These are phyloP conservation scores for Anguilla marmorata DNA, from an alignment of 2,797 vertebrate genomes.

Conservation along the genomic window DNA sequence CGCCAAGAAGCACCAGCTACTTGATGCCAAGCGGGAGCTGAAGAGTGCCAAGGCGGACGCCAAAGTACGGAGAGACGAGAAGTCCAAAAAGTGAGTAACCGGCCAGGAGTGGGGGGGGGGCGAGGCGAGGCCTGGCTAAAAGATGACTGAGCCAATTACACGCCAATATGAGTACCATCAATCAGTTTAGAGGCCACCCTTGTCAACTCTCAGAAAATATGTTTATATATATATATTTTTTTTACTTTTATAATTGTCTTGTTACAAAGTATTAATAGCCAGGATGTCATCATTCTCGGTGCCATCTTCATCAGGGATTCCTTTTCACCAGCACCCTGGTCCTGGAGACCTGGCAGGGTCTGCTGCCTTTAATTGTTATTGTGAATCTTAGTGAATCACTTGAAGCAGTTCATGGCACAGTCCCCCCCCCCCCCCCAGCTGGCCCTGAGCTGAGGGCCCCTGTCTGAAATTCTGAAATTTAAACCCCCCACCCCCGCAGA, in stretches of 20 bases:
- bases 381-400: neutral
- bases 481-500: conserved; percentile 58
- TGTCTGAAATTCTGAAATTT: neutral
- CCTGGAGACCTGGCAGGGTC: neutral
- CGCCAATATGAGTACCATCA: neutral
- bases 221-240: neutral
- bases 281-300: neutral
- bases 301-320: neutral
- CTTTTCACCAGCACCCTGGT: neutral
- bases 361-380: neutral
- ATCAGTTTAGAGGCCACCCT: neutral
- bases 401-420: neutral
- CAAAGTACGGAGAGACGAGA: conserved; percentile 93
- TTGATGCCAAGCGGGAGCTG: conserved; percentile 89
- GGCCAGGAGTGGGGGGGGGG: neutral
- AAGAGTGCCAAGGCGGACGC: conserved; percentile 96
- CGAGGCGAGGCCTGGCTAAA: neutral
- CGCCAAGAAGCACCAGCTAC: conserved; percentile 93
- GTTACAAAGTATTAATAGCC: neutral
- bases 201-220: too few species aligned
- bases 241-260: neutral
- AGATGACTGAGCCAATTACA: neutral
- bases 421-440: neutral
- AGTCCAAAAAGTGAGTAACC: conserved; percentile 89
- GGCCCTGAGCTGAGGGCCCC: neutral